These are phyloP conservation scores for Yoshiicerus persimilis DNA, from an alignment of 1,140 invertebrate species.

Conservation along the genomic window DNA sequence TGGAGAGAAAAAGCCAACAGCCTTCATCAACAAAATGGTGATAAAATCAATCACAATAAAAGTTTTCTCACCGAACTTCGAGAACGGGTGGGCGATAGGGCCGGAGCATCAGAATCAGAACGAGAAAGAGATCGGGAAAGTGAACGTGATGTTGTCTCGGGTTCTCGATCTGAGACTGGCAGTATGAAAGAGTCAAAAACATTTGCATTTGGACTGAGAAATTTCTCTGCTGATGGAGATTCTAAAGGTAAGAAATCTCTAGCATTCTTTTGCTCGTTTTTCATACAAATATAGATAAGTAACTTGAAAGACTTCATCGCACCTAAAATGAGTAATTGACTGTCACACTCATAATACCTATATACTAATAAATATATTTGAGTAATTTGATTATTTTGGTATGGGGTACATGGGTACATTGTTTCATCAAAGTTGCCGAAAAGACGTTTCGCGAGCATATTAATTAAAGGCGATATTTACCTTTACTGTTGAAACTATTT, in stretches of 20 bases:
- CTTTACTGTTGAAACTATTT: too few relatives aligned
- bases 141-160: background rate
- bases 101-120: background rate
- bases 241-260: conserved; percentile 7
- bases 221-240: conserved; percentile 11
- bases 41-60: background rate
- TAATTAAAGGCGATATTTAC: too few relatives aligned
- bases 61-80: background rate
- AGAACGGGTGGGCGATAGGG: background rate
- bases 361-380: too few relatives aligned
- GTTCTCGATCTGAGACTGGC: background rate
- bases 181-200: conserved; percentile 47
- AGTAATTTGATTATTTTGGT: too few relatives aligned
- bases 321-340: too few relatives aligned
- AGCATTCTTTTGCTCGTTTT: background rate
- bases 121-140: background rate
- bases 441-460: too few relatives aligned
- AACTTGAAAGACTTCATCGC: too few relatives aligned
- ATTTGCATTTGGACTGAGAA: conserved; percentile 41
- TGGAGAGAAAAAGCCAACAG: conserved; percentile 16
- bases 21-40: background rate
- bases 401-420: too few relatives aligned
- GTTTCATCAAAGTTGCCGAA: too few relatives aligned
- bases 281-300: too few relatives aligned
- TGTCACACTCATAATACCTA: too few relatives aligned